Evolutionary conservation across 1,140 invertebrate genomes (phyloP).

Genomic region (Zophobas atratus): DNA sequence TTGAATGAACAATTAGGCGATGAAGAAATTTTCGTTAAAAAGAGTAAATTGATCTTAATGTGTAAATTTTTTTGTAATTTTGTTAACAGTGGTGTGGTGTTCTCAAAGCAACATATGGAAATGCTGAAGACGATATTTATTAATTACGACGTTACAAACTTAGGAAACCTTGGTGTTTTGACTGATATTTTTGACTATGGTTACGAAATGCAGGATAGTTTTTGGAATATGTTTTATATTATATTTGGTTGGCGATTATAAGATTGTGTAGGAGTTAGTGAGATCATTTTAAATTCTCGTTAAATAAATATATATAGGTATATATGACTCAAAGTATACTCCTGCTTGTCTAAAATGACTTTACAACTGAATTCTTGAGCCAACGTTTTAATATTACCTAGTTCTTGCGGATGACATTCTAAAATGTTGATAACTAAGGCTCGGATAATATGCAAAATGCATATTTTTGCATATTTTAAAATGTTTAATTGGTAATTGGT

Average conservation of each 20-base stretch:
- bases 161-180: constrained; percentile 22
- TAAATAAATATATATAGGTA: too few species aligned
- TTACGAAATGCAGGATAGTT: constrained; percentile 30
- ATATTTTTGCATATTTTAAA: too few species aligned
- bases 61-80: background rate
- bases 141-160: constrained; percentile 25
- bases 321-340: too few species aligned
- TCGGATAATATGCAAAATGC: too few species aligned
- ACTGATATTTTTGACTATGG: constrained; percentile 35
- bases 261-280: background rate
- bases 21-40: background rate
- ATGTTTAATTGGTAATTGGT: too few species aligned
- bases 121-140: constrained; percentile 30
- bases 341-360: too few species aligned
- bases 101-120: background rate
- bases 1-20: constrained; percentile 24
- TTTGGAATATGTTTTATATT: constrained; percentile 17
- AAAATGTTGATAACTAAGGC: too few species aligned
- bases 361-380: too few species aligned
- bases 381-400: too few species aligned
- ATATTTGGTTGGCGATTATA: background rate
- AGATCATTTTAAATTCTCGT: too few species aligned
- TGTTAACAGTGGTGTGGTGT: constrained; percentile 13
- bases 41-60: background rate
- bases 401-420: too few species aligned